Percentiles rank a stretch among this genome's conserved stretches.
Evolutionary conservation across 2,888 invertebrate genomes (phyloP).

Genomic region (Drosophila ustulata): DNA sequence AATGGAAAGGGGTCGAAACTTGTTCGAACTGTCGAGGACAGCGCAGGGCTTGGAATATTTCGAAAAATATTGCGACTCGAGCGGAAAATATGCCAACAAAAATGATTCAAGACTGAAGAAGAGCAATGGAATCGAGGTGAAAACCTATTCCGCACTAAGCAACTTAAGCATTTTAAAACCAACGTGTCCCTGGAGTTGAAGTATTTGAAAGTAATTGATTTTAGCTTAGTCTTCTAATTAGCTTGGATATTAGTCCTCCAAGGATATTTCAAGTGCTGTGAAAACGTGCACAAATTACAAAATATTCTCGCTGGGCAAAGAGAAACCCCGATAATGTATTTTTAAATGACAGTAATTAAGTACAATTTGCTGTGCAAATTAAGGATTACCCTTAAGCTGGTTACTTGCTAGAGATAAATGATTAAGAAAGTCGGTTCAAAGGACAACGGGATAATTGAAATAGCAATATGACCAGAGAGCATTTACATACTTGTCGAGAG

Average conservation of each 20-base stretch:
- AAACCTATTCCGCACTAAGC: no score
- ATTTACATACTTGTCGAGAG: neutral
- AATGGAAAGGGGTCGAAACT: slow-evolving; percentile 57
- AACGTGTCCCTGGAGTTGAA: neutral
- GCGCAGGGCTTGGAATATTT: slow-evolving; percentile 4
- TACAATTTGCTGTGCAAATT: neutral
- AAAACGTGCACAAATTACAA: neutral
- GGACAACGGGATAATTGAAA: neutral
- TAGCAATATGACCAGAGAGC: neutral
- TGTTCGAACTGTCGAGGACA: slow-evolving; percentile 46
- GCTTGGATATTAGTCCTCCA: neutral
- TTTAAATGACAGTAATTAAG: neutral
- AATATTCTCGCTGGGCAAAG: neutral
- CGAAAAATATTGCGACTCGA: neutral
- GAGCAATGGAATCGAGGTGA: neutral
- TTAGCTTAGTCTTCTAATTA: no score
- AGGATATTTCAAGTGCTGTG: neutral
- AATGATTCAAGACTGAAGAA: neutral
- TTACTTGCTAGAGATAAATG: neutral
- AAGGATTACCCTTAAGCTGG: neutral
- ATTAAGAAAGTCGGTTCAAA: neutral
- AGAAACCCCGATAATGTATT: neutral
- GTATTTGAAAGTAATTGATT: no score
- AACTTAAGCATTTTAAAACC: no score
- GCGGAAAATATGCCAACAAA: neutral